Conservation (phyloP, 2,797 vertebrate species). For the Hydrolagus colliei region DNA sequence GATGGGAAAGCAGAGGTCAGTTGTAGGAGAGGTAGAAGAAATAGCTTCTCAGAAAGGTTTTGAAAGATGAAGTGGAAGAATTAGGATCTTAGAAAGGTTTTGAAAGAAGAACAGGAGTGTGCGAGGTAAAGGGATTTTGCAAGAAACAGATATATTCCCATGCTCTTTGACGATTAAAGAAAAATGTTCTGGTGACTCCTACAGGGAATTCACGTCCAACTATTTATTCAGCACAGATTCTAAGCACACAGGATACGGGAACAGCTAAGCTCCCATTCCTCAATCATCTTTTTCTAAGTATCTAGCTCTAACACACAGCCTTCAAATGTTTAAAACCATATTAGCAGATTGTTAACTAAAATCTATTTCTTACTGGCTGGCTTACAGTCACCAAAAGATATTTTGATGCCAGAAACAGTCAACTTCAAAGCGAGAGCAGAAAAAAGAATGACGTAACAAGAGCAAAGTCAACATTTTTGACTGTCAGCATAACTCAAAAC, state of each 20-base stretch:
- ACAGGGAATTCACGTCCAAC: no score
- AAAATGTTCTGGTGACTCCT: no score
- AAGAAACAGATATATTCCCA: no score
- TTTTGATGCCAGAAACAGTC: not conserved
- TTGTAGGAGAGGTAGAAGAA: no score
- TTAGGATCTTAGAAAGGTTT: no score
- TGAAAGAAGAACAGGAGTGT: no score
- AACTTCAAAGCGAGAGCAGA: not conserved
- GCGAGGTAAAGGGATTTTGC: no score
- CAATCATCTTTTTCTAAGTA: not conserved
- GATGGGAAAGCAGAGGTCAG: no score
- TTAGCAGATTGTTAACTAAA: not conserved
- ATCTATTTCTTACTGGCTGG: not conserved
- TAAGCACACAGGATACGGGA: not conserved
- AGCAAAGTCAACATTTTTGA: not conserved
- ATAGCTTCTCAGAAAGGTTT: no score
- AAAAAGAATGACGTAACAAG: not conserved
- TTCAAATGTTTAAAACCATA: not conserved
- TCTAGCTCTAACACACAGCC: not conserved
- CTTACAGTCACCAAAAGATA: not conserved
- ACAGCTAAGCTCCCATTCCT: not conserved
- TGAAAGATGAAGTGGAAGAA: no score
- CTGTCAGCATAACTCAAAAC: not conserved
- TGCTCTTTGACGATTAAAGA: no score
- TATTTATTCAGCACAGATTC: not conserved